Conservation (phyloP, 1,140 invertebrate genomes). For the Drosophila tropicalis region DNA sequence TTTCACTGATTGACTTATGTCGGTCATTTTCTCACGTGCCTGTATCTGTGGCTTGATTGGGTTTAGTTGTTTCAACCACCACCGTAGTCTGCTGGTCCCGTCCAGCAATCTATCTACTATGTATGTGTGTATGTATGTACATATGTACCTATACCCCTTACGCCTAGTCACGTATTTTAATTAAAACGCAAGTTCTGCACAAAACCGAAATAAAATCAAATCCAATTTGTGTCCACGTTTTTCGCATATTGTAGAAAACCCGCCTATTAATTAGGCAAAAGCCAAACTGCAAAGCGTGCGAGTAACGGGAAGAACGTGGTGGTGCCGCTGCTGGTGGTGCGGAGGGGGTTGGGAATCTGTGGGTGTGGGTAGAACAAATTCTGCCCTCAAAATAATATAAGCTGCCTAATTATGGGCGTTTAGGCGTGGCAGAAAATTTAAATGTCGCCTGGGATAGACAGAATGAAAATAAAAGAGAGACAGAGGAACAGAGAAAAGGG, state of each 20-base stretch:
- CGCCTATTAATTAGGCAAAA: slow-evolving; percentile 62
- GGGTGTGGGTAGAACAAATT: neutral
- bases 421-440: slow-evolving; percentile 48
- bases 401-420: slow-evolving; percentile 55
- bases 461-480: neutral
- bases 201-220: slow-evolving; percentile 18
- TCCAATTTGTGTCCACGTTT: slow-evolving; percentile 25
- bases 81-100: too few relatives aligned
- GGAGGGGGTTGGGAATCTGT: neutral
- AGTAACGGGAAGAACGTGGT: neutral
- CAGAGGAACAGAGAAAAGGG: too few relatives aligned
- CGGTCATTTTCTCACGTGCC: neutral
- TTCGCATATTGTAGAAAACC: slow-evolving; percentile 55
- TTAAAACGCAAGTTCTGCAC: slow-evolving; percentile 25
- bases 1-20: slow-evolving; percentile 1
- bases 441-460: slow-evolving; percentile 33
- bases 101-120: too few relatives aligned
- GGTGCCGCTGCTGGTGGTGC: too few relatives aligned
- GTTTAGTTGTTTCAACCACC: neutral
- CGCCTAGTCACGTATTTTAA: slow-evolving; percentile 17
- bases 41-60: neutral
- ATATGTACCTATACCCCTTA: neutral
- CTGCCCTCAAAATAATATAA: slow-evolving; percentile 46
- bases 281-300: slow-evolving; percentile 35
- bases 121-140: too few relatives aligned